Conservation (phyloP, 2,888 invertebrate genomes). For the Tenthredo livida region DNA sequence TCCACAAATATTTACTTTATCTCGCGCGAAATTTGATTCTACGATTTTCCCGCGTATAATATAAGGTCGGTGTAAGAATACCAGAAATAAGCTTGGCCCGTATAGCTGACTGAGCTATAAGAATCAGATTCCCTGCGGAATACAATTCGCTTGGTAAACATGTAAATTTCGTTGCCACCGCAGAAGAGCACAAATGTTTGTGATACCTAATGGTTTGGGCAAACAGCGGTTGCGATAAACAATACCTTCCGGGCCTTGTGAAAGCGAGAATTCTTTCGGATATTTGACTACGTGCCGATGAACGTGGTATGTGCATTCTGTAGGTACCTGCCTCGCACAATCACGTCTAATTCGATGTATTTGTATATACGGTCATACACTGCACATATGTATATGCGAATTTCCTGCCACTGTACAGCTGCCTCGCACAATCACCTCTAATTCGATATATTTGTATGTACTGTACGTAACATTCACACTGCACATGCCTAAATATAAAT, state of each 20-base stretch:
- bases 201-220: slow-evolving; percentile 33
- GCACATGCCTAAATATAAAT: not conserved
- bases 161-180: slow-evolving; percentile 42
- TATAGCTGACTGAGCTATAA: slow-evolving; percentile 36
- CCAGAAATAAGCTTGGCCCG: slow-evolving; percentile 35
- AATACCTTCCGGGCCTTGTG: slow-evolving; percentile 14
- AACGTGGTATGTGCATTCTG: not conserved
- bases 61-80: slow-evolving; percentile 30
- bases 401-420: not conserved
- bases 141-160: slow-evolving; percentile 37
- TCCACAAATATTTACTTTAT: slow-evolving; percentile 38
- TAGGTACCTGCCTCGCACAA: not conserved
- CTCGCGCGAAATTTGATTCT: slow-evolving; percentile 37
- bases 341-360: not conserved
- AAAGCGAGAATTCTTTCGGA: not conserved
- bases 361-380: not conserved
- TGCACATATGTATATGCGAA: not conserved
- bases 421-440: not conserved
- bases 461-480: not conserved
- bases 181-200: slow-evolving; percentile 32
- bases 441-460: not conserved
- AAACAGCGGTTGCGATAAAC: slow-evolving; percentile 45
- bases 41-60: not conserved
- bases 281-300: slow-evolving; percentile 1
- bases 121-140: slow-evolving; percentile 30